Conservation (phyloP, 1,140 invertebrate species). For the Choristoneura fumiferana region DNA sequence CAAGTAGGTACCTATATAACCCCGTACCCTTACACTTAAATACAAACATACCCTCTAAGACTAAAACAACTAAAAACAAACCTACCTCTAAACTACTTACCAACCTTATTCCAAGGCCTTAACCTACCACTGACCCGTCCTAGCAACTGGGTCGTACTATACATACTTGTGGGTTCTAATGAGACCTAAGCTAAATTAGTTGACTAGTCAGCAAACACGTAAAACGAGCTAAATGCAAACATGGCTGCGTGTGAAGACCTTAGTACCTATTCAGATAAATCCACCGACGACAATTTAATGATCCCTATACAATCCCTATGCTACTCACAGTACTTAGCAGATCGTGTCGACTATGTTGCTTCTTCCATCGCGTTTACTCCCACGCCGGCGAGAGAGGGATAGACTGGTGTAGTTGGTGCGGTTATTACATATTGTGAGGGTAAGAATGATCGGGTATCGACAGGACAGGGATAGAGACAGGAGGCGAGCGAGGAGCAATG, state of each 20-base stretch:
- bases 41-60: too few relatives aligned
- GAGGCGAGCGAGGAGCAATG: conserved; percentile 30
- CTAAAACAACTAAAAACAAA: too few relatives aligned
- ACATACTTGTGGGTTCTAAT: too few relatives aligned
- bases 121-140: too few relatives aligned
- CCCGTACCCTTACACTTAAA: too few relatives aligned
- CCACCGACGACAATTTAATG: conserved; percentile 17
- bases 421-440: not conserved
- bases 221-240: conserved; percentile 7
- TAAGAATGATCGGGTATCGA: not conserved
- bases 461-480: conserved; percentile 18
- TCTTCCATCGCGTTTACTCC: not conserved
- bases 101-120: too few relatives aligned
- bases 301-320: conserved; percentile 4
- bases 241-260: conserved; percentile 15
- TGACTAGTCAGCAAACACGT: not conserved
- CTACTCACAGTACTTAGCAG: not conserved
- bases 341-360: not conserved
- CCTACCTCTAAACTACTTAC: too few relatives aligned
- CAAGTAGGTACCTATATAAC: too few relatives aligned
- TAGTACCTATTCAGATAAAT: conserved; percentile 8
- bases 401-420: not conserved
- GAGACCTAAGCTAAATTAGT: too few relatives aligned
- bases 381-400: not conserved
- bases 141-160: too few relatives aligned